These are phyloP conservation scores for Erythrocercus mccallii DNA, from an alignment of 2,113 vertebrate genomes.

Conservation along the genomic window DNA sequence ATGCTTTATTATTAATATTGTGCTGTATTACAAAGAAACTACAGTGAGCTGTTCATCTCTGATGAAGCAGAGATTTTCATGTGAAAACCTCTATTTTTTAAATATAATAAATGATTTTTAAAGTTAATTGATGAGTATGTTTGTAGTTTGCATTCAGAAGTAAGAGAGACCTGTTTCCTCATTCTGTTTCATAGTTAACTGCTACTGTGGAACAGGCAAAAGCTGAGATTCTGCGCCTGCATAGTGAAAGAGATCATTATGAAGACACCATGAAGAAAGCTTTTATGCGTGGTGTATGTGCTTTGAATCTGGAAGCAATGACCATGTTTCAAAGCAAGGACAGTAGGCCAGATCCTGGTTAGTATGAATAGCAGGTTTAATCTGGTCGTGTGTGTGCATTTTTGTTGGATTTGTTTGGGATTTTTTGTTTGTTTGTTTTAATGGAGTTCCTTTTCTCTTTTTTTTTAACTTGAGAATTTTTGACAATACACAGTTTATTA, in stretches of 20 bases:
- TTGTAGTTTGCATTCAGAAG: neutral
- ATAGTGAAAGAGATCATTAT: constrained; percentile 81
- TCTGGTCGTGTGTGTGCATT: fast-evolving
- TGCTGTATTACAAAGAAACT: neutral
- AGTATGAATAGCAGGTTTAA: constrained; percentile 15
- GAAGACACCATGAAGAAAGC: constrained; percentile 95
- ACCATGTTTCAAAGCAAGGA: constrained; percentile 86
- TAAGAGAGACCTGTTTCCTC: neutral
- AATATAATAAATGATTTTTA: neutral
- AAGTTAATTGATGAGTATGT: neutral
- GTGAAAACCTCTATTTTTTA: neutral
- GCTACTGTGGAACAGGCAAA: constrained; percentile 78
- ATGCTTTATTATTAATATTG: neutral
- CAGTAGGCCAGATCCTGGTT: constrained; percentile 70
- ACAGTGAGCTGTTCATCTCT: neutral
- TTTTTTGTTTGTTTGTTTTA: neutral
- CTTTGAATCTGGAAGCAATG: constrained; percentile 94
- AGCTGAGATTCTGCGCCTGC: constrained; percentile 83
- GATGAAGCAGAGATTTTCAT: neutral
- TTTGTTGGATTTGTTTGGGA: neutral
- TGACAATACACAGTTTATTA: neutral
- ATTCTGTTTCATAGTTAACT: constrained; percentile 59
- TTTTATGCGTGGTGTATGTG: constrained; percentile 96
- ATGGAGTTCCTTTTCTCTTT: neutral
- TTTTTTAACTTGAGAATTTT: neutral